These are phyloP conservation scores for Oryzias sinensis DNA, from an alignment of 2,797 vertebrate species.

Conservation along the genomic window DNA sequence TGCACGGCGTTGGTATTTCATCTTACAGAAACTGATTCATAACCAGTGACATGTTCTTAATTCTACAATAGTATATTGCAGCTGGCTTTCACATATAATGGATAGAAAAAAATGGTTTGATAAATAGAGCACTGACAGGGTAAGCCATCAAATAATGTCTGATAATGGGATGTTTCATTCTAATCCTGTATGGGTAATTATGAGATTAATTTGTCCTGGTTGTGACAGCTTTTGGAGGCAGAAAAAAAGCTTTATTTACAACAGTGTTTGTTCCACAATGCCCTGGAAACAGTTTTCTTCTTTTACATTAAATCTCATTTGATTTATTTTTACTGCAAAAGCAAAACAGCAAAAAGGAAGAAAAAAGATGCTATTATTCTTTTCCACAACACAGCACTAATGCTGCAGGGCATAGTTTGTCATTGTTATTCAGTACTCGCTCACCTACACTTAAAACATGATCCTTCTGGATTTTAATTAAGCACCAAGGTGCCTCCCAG, in stretches of 20 bases:
- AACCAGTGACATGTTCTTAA: conserved; percentile 22
- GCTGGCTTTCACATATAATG: conserved; percentile 19
- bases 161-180: conserved; percentile 74
- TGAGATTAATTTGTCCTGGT: conserved; percentile 74
- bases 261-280: conserved; percentile 37
- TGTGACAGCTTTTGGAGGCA: conserved; percentile 66
- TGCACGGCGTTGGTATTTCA: background rate
- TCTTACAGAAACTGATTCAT: background rate
- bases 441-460: conserved; percentile 85
- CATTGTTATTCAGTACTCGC: conserved; percentile 82
- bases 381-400: conserved; percentile 75
- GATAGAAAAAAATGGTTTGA: conserved; percentile 38
- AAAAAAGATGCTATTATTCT: conserved; percentile 63
- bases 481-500: conserved; percentile 80
- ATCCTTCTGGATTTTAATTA: conserved; percentile 88
- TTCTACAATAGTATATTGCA: conserved; percentile 11
- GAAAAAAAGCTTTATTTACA: conserved; percentile 50
- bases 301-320: conserved; percentile 57
- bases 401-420: conserved; percentile 78
- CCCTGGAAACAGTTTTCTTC: conserved; percentile 33
- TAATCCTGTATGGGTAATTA: conserved; percentile 76
- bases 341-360: conserved; percentile 32
- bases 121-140: conserved; percentile 52
- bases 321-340: conserved; percentile 50
- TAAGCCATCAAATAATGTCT: conserved; percentile 69